phyloP scores from a whole-genome alignment of 2,797 vertebrate species.

The Sarcoramphus papa region DNA sequence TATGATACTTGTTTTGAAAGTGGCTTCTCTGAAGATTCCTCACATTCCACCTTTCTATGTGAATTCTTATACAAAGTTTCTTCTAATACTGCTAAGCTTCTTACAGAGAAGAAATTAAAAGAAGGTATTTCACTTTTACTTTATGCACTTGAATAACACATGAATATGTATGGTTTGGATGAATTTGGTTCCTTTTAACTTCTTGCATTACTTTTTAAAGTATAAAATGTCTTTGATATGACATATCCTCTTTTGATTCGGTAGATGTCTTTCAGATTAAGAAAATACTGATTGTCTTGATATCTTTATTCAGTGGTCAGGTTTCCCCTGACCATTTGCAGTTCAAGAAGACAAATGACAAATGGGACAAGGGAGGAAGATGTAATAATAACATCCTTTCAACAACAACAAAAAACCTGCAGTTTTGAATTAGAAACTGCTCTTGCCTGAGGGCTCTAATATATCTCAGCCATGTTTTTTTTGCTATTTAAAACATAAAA shows the following conservation, averaged over 20 bases:
- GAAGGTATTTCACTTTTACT: slow-evolving; percentile 78
- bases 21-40: slow-evolving; percentile 69
- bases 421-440: not conserved
- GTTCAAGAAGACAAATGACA: not conserved
- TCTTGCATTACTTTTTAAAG: not conserved
- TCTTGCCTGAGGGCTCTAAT: not conserved
- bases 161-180: not conserved
- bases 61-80: slow-evolving; percentile 89
- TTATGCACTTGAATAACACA: not conserved
- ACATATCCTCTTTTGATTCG: not conserved
- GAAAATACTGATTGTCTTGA: not conserved
- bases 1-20: slow-evolving; percentile 77
- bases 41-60: slow-evolving; percentile 81
- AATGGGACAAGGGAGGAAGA: not conserved
- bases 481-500: not conserved
- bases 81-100: slow-evolving; percentile 72
- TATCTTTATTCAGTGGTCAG: not conserved
- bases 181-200: not conserved
- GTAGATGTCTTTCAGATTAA: not conserved
- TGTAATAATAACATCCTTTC: not conserved
- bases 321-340: not conserved
- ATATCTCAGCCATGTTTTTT: not conserved
- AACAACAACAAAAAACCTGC: not conserved
- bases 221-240: not conserved
- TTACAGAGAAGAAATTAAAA: slow-evolving; percentile 82